A percentile compares a stretch with the other conserved stretches of the same genome.
Conservation (phyloP, 2,888 invertebrate species). For the Cecidostiba fungosa region DNA sequence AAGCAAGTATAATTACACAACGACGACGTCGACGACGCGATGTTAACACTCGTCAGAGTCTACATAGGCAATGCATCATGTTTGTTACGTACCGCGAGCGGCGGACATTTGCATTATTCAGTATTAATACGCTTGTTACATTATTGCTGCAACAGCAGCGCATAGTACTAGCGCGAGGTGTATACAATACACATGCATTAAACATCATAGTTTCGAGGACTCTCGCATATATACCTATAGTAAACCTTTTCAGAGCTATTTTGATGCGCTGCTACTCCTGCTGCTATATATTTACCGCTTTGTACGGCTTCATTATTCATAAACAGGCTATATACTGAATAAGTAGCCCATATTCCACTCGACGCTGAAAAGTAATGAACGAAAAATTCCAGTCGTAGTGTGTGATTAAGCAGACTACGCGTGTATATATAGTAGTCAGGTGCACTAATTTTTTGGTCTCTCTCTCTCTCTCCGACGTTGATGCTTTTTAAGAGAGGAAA, state of each 20-base stretch:
- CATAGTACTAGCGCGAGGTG: not conserved
- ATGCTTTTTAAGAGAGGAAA: constrained; percentile 7
- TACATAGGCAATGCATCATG: constrained; percentile 32
- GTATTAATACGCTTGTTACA: constrained; percentile 47
- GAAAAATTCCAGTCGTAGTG: not conserved
- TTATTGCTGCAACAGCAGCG: constrained; percentile 35
- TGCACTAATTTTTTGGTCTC: not conserved
- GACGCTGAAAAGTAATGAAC: not conserved
- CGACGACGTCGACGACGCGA: not conserved
- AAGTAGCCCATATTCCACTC: not conserved
- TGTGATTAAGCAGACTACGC: not conserved
- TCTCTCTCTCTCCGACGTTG: not conserved
- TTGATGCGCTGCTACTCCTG: not conserved
- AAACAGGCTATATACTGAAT: not conserved
- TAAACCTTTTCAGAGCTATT: not conserved
- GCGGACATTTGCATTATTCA: constrained; percentile 50
- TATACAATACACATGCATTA: constrained; percentile 40
- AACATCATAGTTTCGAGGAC: constrained; percentile 54
- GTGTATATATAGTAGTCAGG: not conserved
- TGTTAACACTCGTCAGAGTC: constrained; percentile 14
- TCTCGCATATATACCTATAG: not conserved
- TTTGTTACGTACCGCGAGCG: constrained; percentile 28
- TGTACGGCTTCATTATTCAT: constrained; percentile 1
- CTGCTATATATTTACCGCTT: not conserved
- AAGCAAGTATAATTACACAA: constrained; percentile 16